Evolutionary conservation across 1,140 invertebrate genomes (phyloP), one percentile per base, ranked within the genome.

Genomic region (Cardiocondyla obscurior): DNA sequence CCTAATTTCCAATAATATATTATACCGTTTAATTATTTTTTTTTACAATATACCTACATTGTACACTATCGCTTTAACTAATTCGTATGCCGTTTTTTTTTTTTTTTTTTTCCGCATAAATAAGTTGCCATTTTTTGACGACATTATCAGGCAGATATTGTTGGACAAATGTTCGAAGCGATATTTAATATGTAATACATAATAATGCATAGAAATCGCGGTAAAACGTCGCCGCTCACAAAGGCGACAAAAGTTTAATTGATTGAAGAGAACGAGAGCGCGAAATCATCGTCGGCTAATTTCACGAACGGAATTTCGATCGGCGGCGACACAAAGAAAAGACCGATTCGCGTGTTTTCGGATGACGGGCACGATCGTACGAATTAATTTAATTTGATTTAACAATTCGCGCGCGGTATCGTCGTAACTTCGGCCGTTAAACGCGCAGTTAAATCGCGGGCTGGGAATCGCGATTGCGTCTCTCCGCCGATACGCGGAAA

Each of bases 371-470:
- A 30, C 60, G 74, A 77, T 77, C 60, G 46, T 64, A 64, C 57
- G 62, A 79, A 79, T 79, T 67, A 79, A 79, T 79, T 69, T 67
- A 79, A 79, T 79, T 79, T 36, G 74, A 79, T 79, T 62, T 28
- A 79, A 79, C 46, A 69, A 79, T 79, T 69, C 74, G 46, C 74
- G 72, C 30, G 53, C 39, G 73, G 57, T 19, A 33, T 14, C 74
- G 60, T 14, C 60, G 60, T 67, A 79, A 79, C 62, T 69, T 53
- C 74, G 74, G 74, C 33, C 62, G 46, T 79, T 79, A 79, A 79
- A 79, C 62, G 62, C 46, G 46, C 74, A 53, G 62, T 79, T 79
- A 67, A 79, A 79, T 67, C 46, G 44, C 60, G 30, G 67, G 60
- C 51, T 77, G 19, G 10, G 60, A 77, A 67, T 69, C 60, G 62